Conservation (phyloP, 2,797 vertebrate genomes). For the Atherinosoma microstoma region DNA sequence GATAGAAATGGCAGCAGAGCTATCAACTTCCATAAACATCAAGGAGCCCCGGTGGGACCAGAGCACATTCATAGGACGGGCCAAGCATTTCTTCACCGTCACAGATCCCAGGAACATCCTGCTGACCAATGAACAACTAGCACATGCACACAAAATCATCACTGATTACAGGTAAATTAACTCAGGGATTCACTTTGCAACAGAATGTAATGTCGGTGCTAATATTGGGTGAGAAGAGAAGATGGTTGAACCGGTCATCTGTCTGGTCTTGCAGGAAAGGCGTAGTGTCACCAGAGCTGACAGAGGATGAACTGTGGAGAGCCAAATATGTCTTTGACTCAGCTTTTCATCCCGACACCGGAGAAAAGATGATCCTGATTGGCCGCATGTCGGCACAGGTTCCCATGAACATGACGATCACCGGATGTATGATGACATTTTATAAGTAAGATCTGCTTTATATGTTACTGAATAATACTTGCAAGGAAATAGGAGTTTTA, state of each 20-base stretch:
- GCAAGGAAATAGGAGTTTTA: neutral
- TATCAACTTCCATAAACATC: conserved; percentile 94
- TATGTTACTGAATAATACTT: neutral
- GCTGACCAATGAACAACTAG: conserved; percentile 89
- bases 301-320: conserved; percentile 95
- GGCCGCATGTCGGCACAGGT: conserved; percentile 99
- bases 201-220: neutral
- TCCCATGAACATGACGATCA: conserved; percentile 99
- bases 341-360: conserved; percentile 97
- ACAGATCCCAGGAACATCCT: conserved; percentile 97
- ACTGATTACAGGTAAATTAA: conserved; percentile 93
- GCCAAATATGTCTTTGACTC: conserved; percentile 98
- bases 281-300: conserved; percentile 88
- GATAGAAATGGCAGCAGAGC: conserved; percentile 90
- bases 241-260: neutral
- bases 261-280: conserved; percentile 85
- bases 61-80: conserved; percentile 92
- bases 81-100: conserved; percentile 98
- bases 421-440: conserved; percentile 99
- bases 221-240: neutral
- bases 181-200: neutral
- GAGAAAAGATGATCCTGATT: conserved; percentile 98
- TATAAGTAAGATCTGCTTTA: conserved; percentile 86
- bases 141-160: conserved; percentile 88
- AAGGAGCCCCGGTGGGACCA: conserved; percentile 98